These are phyloP conservation scores for Caenorhabditis sp. DNA, from an alignment of 2,888 invertebrate genomes.

Conservation along the genomic window DNA sequence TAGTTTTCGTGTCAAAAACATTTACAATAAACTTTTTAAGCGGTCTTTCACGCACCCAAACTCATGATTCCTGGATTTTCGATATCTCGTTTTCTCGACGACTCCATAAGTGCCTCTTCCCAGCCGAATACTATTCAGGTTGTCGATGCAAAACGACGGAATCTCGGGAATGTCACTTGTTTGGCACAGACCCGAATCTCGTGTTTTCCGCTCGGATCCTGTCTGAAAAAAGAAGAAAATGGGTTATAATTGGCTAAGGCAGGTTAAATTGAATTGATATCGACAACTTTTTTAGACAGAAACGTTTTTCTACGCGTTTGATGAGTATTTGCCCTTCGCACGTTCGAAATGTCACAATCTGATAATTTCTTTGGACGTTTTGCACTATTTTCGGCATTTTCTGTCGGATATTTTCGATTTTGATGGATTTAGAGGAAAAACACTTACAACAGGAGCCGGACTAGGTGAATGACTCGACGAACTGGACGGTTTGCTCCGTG, in stretches of 20 bases:
- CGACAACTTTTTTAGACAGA: no score
- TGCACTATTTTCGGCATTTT: neutral
- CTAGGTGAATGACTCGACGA: conserved; percentile 39
- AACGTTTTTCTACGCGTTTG: no score
- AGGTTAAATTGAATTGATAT: neutral
- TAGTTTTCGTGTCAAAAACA: no score
- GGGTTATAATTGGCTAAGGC: no score
- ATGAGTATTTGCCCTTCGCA: no score
- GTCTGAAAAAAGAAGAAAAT: no score
- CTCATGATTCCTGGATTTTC: conserved; percentile 36
- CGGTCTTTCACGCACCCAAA: conserved; percentile 6
- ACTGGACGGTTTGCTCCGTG: conserved; percentile 40
- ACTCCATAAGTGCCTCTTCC: conserved; percentile 61
- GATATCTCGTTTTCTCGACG: conserved; percentile 53
- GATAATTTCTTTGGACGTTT: no score
- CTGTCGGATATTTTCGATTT: neutral
- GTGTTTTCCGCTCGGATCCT: conserved; percentile 27
- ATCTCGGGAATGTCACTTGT: conserved; percentile 42
- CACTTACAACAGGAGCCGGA: conserved; percentile 39
- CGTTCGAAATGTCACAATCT: no score
- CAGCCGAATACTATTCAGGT: conserved; percentile 45
- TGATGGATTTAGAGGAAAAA: neutral
- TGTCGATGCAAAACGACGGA: conserved; percentile 35
- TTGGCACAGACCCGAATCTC: conserved; percentile 38
- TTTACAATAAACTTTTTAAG: no score